These are phyloP conservation scores for Enteromius anoplus DNA, from an alignment of 2,797 vertebrate genomes.

Conservation along the genomic window DNA sequence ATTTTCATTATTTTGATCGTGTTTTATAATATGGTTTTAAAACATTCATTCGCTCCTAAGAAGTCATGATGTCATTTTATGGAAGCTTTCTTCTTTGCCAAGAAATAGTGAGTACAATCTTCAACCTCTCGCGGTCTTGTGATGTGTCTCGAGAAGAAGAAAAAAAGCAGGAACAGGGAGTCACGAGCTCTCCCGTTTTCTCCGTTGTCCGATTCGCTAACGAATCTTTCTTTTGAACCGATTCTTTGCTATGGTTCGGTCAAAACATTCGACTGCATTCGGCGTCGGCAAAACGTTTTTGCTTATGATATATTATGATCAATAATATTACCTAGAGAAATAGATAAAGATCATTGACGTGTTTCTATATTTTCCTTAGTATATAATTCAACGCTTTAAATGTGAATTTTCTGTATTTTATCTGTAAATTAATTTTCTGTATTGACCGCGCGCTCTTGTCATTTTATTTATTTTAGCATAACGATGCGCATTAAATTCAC, in stretches of 20 bases:
- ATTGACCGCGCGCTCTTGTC: not conserved
- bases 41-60: not conserved
- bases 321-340: no score
- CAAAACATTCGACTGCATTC: not conserved
- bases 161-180: not conserved
- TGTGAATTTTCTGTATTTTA: not conserved
- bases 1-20: not conserved
- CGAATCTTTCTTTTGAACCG: constrained; percentile 7
- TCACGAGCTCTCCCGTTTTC: not conserved
- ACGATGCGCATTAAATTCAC: not conserved
- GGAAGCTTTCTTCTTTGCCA: not conserved
- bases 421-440: not conserved
- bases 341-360: not conserved
- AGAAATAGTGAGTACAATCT: not conserved
- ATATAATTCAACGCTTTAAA: not conserved
- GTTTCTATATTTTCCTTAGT: not conserved
- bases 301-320: no score
- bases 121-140: constrained; percentile 41
- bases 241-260: not conserved
- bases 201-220: not conserved
- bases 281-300: not conserved
- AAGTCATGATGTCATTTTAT: not conserved
- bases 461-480: no score
- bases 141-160: constrained; percentile 28
- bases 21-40: not conserved